Evolutionary conservation across 2,797 vertebrate species (phyloP), one percentile per base, ranked within the genome.

Genomic region (Tauraco hartlaubi): DNA sequence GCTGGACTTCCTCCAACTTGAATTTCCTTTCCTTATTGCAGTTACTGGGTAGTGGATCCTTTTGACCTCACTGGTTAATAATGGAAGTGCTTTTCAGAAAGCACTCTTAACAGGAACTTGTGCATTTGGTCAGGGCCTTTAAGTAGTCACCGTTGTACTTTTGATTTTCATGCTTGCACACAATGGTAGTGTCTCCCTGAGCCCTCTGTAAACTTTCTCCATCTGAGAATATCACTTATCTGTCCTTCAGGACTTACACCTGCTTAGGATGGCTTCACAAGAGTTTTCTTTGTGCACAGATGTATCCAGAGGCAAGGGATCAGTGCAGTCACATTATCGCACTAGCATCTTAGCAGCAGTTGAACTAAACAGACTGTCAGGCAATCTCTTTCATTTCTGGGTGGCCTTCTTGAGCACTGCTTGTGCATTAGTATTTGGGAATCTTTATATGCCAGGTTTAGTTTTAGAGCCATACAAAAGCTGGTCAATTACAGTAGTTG

Each of bases 21-120:
- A 46, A 72, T 95, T 91, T 85, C 64, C 28, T 75, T 78, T 82
- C 76, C 37, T 80, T 89, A 61, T 54, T 83, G 68, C 78, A 72
- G 51, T 91, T 84, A 48, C 2, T 75, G 82, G 74, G 39, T 37
- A 67, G 63, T 48, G 61, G 44, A 43, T 90, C 46, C 44, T 68
- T 92, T 93, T 76, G 71, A 71, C 44, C 37, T 85, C 51, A 48
- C 54, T 76, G 31, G 46, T 92, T 89, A 79, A 87, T 63, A 88
- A 37, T 37, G 61, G 67, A 74, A 77, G 77, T 77, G 61, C 77
- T 90, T 94, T 93, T 84, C 51, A 76, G 82, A 85, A 77, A 48
- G 37, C 67, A 29, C 33, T 84, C 23, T 49, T 77, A 64, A 43
- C 74, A 37, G 52, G 64, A 51, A 44, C 17, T 35, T 31, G 26